Base-by-base conservation (phyloP, 2,888 invertebrate genomes). In the Platerodrilus igneus region DNA sequence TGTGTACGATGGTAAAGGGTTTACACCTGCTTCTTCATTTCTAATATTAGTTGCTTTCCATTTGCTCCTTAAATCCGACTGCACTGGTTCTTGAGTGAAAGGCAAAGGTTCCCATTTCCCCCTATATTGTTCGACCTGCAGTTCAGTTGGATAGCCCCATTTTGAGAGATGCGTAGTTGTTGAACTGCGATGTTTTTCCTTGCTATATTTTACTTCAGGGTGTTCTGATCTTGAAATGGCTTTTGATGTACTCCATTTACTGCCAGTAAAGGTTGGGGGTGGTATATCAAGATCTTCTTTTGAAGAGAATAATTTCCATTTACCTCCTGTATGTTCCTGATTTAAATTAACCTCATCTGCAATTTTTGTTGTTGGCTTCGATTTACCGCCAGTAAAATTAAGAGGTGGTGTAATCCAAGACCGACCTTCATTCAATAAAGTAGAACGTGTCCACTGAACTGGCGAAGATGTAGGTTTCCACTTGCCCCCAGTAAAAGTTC, bases 61-160 rank as follows among this genome's bases (percentile, higher is more conserved):
- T 69, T 87, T 87, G 1, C 83, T 84, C 58, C 78, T 78, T 14
- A 26, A 30, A 20, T 41, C 32, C 82, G 83, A 1, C n/a, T n/a
- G n/a, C n/a, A n/a, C n/a, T n/a, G n/a, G n/a, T n/a, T n/a, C n/a
- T n/a, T n/a, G n/a, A n/a, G n/a, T n/a, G n/a, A n/a, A n/a, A n/a
- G n/a, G n/a, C n/a, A n/a, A n/a, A n/a, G 86, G 86, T 22, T 84
- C 74, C 87, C 86, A 87, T 69, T 87, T 87, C 1, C 83, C 84
- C 58, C 78, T 78, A 0, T 83, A 83, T 50, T 83, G 77, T 19
- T 75, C 77, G 3, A 78, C 78, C 0, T 82, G 81, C 2, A 83
- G 82, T 50, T 75, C 75, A 32, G 69, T 26, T 17, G 28, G 17
- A 7, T 27, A 27, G n/a, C 47, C 37, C 34, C 51, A 51, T 21